Percentiles rank a stretch among this genome's conserved stretches.
Conservation (phyloP, 1,140 invertebrate species). For the Reticulitermes speratus region DNA sequence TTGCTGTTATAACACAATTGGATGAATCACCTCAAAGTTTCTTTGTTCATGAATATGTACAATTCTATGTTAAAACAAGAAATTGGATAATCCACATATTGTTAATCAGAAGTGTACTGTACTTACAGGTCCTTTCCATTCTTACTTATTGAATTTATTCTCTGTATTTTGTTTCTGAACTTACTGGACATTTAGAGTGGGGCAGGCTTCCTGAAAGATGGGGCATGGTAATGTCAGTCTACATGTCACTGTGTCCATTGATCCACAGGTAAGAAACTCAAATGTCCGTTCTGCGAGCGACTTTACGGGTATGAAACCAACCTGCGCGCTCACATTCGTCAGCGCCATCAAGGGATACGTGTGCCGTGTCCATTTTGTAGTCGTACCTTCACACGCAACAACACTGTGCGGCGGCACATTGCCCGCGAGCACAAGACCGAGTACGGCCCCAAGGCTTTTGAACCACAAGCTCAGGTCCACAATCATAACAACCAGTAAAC, state of each 20-base stretch:
- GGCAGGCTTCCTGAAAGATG: too few species aligned
- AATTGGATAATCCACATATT: too few species aligned
- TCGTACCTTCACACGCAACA: constrained; percentile 89
- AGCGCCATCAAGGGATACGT: constrained; percentile 85
- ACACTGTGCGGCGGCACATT: constrained; percentile 84
- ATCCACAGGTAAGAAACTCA: constrained; percentile 79
- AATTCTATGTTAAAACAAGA: too few species aligned
- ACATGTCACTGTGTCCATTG: neutral
- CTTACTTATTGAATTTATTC: too few species aligned
- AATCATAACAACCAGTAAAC: constrained; percentile 33
- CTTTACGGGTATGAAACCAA: constrained; percentile 93
- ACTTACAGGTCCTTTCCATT: too few species aligned
- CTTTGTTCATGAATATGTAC: too few species aligned
- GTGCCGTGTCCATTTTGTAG: constrained; percentile 85
- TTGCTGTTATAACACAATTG: too few species aligned
- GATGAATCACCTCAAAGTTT: too few species aligned
- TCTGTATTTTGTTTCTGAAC: too few species aligned
- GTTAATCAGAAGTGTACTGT: too few species aligned
- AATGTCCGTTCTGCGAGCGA: constrained; percentile 88
- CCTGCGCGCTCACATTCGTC: constrained; percentile 82
- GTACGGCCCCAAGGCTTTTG: constrained; percentile 65
- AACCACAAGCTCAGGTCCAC: constrained; percentile 43
- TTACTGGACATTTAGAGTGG: too few species aligned
- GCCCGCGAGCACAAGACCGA: constrained; percentile 82
- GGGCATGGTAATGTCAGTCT: too few species aligned